Base-by-base conservation (phyloP, 2,797 vertebrate genomes). In the Alca torda region DNA sequence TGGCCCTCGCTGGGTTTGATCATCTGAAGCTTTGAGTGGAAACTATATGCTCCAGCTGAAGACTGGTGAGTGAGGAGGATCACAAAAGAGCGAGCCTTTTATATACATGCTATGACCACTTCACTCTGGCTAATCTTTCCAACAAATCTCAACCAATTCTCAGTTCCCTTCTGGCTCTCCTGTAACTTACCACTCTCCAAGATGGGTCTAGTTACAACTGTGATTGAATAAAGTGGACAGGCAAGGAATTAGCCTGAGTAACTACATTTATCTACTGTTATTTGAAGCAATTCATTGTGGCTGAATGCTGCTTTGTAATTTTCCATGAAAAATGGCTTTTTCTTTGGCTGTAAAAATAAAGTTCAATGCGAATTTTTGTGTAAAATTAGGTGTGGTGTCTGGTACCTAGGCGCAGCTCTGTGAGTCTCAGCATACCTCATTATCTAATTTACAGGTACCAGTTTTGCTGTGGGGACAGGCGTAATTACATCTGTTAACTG, bases 221-320 rank as follows among this genome's bases (percentile, higher is more conserved):
- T 80, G 85, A 95, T 50, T 77, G 75, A 94, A 50, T 85, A 54
- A 92, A 95, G 39, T 16, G 19, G 75, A 78, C 75, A 81, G 61
- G 50, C 72, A 69, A 86, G 76, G 88, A 95, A 85, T 83, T 85
- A 92, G 41, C 57, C 68, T 30, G 54, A 76, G 31, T 48, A 91
- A 69, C 80, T 69, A 76, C 87, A 21, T 54, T 93, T 91, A 73
- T 9, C 65, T 93, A 19, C 77, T 46, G 16, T 69, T 85, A 18
- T 54, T 83, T 64, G 81, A 92, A 94, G 45, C 46, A 72, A 83
- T 75, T 77, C 8, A 4, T 84, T 84, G 72, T 80, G 69, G 78
- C 81, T 92, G 88, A 78, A 68, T 57, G 23, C 48, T 65, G 53
- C 43, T 87, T 56, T 78, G 35, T 84, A 68, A n/a, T 68, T 89